Base-by-base conservation (phyloP, 2,113 vertebrate genomes). In the Laterallus jamaicensis region DNA sequence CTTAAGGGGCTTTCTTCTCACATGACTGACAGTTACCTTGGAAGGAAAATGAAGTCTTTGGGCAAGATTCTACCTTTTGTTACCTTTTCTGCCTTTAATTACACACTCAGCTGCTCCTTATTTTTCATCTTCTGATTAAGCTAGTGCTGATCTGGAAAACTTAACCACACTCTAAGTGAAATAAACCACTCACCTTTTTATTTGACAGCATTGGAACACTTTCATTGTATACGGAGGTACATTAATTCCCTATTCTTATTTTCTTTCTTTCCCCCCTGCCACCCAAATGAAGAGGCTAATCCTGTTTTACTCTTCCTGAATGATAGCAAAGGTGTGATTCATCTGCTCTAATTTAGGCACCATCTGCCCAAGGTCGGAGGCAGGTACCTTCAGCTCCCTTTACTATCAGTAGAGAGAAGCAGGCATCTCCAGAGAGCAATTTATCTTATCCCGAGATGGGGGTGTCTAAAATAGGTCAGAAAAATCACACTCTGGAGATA, bases 311-410 rank as follows among this genome's bases (percentile, higher is more conserved):
- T 74, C 42, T 0, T 55, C 44, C 40, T 88, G 88, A 78, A 35
- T 78, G 80, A 78, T 13, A 75, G 76, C 60, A 81, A 93, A 95
- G 68, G 71, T 83, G 76, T 83, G 91, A 92, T 95, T 93, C 92
- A 95, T 93, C 88, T 86, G 52, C 88, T 95, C 37, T 92, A 84
- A 95, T 96, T 92, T 77, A 92, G 76, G 82, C 80, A 86, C 88
- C 95, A 94, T 90, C 92, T 96, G 95, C 76, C 86, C 83, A 88
- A 82, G 76, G 64, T 93, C 73, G 91, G 80, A 88, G 68, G 64
- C 80, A 94, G 76, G 80, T 78, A 90, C n/a, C 91, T 60, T 90
- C 68, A 35, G 47, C 40, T 90, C 47, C 58, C 60, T 91, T 92
- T 81, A 75, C 86, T 86, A 78, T 42, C 86, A 81, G 56, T 2